These are phyloP conservation scores for Cyprinus carpio DNA, from an alignment of 2,113 vertebrate genomes.

Conservation along the genomic window DNA sequence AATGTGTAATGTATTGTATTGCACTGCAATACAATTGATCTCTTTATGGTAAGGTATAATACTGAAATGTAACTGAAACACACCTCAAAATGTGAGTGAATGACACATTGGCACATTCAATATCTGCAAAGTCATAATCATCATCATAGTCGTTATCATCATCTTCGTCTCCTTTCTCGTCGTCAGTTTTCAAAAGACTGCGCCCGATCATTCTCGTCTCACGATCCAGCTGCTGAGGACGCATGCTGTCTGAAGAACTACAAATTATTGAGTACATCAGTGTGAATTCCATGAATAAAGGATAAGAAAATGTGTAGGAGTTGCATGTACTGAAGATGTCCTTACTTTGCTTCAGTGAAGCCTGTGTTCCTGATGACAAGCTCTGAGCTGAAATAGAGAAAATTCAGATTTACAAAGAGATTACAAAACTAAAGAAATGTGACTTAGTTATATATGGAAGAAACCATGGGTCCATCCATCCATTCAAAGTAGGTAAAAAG, in stretches of 20 bases:
- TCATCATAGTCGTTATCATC: slow-evolving; percentile 79
- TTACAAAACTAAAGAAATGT: neutral
- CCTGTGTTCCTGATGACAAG: slow-evolving; percentile 81
- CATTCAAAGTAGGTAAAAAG: no score
- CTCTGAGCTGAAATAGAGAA: slow-evolving; percentile 68
- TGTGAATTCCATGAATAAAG: neutral
- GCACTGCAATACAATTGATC: neutral
- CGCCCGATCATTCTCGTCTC: slow-evolving; percentile 76
- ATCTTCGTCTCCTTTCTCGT: slow-evolving; percentile 76
- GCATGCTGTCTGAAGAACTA: slow-evolving; percentile 41
- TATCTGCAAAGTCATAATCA: slow-evolving; percentile 78
- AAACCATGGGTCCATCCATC: neutral
- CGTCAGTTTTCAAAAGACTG: slow-evolving; percentile 75
- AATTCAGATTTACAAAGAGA: neutral
- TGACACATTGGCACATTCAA: slow-evolving; percentile 76
- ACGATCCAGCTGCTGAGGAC: slow-evolving; percentile 71
- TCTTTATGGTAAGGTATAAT: neutral
- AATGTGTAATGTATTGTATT: neutral
- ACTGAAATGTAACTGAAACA: neutral
- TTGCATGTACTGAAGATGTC: slow-evolving; percentile 39
- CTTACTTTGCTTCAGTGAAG: slow-evolving; percentile 81
- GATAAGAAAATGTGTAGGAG: neutral
- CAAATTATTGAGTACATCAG: slow-evolving; percentile 37
- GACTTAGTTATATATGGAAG: neutral
- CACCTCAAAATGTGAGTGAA: slow-evolving; percentile 88